phyloP scores from a whole-genome alignment of 2,888 invertebrate species.

The Machimus atricapillus region DNA sequence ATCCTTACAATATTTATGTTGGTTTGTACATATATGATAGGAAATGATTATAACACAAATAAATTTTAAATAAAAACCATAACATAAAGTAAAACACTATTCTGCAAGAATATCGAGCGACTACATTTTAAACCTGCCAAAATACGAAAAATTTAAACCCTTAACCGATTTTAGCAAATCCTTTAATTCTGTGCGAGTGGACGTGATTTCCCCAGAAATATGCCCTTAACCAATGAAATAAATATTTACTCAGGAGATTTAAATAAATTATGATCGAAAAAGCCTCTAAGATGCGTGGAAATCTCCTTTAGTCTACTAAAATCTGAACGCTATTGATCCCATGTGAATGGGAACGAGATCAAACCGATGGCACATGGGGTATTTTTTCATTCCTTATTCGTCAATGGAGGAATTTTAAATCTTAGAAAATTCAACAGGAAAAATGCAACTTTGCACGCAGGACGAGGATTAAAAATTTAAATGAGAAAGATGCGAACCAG shows the following conservation, averaged over 20 bases:
- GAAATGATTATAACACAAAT: too few relatives aligned
- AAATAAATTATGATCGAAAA: slow-evolving; percentile 30
- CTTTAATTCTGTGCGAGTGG: neutral
- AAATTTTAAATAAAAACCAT: neutral
- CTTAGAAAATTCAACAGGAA: neutral
- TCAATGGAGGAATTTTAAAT: neutral
- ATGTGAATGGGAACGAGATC: neutral
- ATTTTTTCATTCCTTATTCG: neutral
- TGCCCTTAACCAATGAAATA: slow-evolving; percentile 1
- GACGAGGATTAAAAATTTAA: slow-evolving; percentile 34
- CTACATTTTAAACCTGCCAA: neutral
- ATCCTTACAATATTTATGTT: too few relatives aligned
- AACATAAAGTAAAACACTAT: neutral
- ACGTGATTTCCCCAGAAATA: neutral
- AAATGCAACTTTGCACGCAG: slow-evolving; percentile 38
- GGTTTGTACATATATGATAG: too few relatives aligned
- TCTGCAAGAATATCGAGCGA: neutral
- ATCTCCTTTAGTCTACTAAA: neutral
- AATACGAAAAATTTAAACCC: neutral
- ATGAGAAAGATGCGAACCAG: slow-evolving; percentile 9
- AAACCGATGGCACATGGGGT: neutral
- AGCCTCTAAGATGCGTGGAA: slow-evolving; percentile 18
- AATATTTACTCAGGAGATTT: slow-evolving; percentile 38
- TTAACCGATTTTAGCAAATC: neutral
- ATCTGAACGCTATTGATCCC: slow-evolving; percentile 22